Percentiles rank a stretch among this genome's conserved stretches.
Conservation (phyloP, 2,888 invertebrate species). For the Carabus problematicus region DNA sequence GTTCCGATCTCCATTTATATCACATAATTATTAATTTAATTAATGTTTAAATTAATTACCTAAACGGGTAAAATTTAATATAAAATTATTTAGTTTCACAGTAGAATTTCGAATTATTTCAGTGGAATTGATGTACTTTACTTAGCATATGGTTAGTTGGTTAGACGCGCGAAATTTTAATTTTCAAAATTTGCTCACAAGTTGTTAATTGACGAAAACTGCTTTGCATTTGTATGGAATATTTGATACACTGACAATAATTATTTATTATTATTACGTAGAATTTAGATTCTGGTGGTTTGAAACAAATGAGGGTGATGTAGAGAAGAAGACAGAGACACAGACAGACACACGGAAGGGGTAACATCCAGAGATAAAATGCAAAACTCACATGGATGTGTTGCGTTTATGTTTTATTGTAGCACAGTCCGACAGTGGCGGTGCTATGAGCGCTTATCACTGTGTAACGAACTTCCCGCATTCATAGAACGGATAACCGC, state of each 20-base stretch:
- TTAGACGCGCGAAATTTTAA: no score
- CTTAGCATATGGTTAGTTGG: no score
- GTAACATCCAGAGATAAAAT: not conserved
- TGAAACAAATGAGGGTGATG: not conserved
- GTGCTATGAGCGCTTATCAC: not conserved
- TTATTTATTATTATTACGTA: not conserved
- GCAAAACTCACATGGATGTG: constrained; percentile 5
- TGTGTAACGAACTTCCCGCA: constrained; percentile 9
- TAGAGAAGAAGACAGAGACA: not conserved
- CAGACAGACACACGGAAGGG: not conserved
- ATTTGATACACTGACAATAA: not conserved
- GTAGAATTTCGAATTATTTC: no score
- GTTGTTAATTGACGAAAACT: no score
- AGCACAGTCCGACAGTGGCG: not conserved
- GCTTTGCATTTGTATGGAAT: no score
- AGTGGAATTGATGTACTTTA: no score
- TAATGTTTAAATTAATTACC: no score
- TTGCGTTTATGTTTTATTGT: not conserved
- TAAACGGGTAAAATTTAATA: no score
- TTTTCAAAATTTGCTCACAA: no score
- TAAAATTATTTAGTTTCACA: not conserved
- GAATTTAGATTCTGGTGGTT: not conserved
- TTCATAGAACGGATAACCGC: not conserved
- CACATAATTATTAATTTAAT: no score
- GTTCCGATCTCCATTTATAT: no score